These are phyloP conservation scores for Leucophenga maculata DNA, from an alignment of 2,888 invertebrate genomes.

Conservation along the genomic window DNA sequence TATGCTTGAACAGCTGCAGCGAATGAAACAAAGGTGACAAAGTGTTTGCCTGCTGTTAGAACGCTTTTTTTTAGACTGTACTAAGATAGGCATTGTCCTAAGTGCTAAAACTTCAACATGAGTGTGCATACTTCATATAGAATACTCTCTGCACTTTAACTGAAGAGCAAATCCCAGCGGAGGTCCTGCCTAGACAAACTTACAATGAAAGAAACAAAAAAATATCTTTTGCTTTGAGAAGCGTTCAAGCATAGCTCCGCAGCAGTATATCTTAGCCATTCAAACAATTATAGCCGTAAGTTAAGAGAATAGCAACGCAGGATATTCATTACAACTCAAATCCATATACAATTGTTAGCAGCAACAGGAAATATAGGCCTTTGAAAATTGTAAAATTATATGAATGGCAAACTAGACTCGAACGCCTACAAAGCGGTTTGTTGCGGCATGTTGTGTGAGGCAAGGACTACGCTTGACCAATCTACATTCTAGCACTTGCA, in stretches of 20 bases:
- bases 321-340: conserved; percentile 54
- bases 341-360: conserved; percentile 53
- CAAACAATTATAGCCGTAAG: conserved; percentile 22
- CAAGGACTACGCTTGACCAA: background rate
- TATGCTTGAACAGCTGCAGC: conserved; percentile 24
- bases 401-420: conserved; percentile 17
- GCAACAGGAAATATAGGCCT: conserved; percentile 39
- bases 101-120: conserved; percentile 41
- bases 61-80: conserved; percentile 56
- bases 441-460: conserved; percentile 35
- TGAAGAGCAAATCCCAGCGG: conserved; percentile 56
- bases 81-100: conserved; percentile 47
- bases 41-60: background rate
- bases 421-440: conserved; percentile 28
- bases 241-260: conserved; percentile 59
- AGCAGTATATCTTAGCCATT: conserved; percentile 44
- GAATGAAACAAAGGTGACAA: background rate
- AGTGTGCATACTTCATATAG: conserved; percentile 49
- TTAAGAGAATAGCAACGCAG: conserved; percentile 20
- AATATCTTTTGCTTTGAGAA: conserved; percentile 48
- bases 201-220: conserved; percentile 26
- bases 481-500: background rate
- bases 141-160: conserved; percentile 49
- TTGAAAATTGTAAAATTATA: conserved; percentile 29
- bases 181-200: conserved; percentile 41